These are phyloP conservation scores for Scelioninae gen. 2 DNA, from an alignment of 2,888 invertebrate species.

Conservation along the genomic window DNA sequence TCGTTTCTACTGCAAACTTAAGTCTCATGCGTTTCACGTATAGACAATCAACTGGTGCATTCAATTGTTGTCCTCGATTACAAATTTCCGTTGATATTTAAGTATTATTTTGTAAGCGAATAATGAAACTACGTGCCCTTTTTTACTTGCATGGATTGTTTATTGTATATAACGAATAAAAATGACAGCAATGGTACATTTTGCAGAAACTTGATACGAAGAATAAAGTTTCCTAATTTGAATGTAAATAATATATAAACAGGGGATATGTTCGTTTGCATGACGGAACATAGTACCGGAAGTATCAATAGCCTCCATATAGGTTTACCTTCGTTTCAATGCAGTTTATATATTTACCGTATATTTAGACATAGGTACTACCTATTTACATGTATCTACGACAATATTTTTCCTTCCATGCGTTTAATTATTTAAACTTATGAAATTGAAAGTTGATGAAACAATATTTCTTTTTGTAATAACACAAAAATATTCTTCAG, in stretches of 20 bases:
- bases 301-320: conserved; percentile 53
- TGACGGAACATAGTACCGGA: conserved; percentile 53
- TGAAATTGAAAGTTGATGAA: too few species aligned
- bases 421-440: not conserved
- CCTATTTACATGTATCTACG: not conserved
- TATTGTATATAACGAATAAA: conserved; percentile 29
- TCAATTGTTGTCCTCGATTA: too few species aligned
- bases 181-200: conserved; percentile 38
- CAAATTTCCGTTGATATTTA: too few species aligned
- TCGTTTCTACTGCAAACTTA: too few species aligned
- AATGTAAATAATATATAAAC: conserved; percentile 57
- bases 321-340: conserved; percentile 43
- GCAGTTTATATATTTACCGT: conserved; percentile 45
- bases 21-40: too few species aligned
- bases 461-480: too few species aligned
- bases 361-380: conserved; percentile 40
- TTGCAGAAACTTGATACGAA: conserved; percentile 49
- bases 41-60: too few species aligned
- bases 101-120: too few species aligned
- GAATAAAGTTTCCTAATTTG: conserved; percentile 52
- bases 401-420: not conserved
- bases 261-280: conserved; percentile 51
- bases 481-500: too few species aligned
- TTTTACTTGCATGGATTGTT: too few species aligned
- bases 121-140: too few species aligned